These are phyloP conservation scores for Ornithorhynchus anatinus DNA, from an alignment of 2,113 vertebrate species.

Conservation along the genomic window DNA sequence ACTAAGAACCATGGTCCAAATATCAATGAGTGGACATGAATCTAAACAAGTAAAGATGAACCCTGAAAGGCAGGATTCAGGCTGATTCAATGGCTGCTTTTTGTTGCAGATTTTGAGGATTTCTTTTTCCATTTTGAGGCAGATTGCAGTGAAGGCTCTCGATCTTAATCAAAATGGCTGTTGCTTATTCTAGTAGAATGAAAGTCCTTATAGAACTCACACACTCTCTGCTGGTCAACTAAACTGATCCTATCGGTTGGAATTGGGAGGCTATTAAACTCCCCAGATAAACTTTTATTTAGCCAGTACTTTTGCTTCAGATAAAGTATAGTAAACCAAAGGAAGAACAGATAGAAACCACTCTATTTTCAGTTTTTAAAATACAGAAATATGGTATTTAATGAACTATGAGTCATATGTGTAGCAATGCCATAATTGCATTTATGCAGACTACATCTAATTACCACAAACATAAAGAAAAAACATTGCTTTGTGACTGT, in stretches of 20 bases:
- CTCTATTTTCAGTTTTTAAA: not conserved
- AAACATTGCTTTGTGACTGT: slow-evolving; percentile 8
- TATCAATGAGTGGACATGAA: not conserved
- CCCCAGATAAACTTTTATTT: slow-evolving; percentile 4
- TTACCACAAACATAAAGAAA: not conserved
- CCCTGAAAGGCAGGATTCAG: not conserved
- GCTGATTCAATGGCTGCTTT: not conserved
- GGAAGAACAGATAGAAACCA: not conserved
- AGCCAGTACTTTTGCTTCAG: rapidly evolving
- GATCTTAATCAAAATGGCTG: not conserved
- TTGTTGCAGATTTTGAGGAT: not conserved
- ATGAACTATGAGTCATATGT: no score
- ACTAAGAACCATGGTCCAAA: not conserved
- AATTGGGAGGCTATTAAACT: not conserved
- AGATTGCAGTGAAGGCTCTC: not conserved
- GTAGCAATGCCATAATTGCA: not conserved
- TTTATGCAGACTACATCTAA: not conserved
- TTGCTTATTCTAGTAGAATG: not conserved
- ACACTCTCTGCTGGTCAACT: not conserved
- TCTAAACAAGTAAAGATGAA: not conserved
- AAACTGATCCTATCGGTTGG: not conserved
- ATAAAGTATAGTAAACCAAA: not conserved
- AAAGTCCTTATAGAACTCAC: not conserved
- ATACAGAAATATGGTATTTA: not conserved
- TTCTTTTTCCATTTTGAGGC: not conserved